Base-by-base conservation (phyloP, 2,113 vertebrate species). In the Tetraodon nigroviridis region DNA sequence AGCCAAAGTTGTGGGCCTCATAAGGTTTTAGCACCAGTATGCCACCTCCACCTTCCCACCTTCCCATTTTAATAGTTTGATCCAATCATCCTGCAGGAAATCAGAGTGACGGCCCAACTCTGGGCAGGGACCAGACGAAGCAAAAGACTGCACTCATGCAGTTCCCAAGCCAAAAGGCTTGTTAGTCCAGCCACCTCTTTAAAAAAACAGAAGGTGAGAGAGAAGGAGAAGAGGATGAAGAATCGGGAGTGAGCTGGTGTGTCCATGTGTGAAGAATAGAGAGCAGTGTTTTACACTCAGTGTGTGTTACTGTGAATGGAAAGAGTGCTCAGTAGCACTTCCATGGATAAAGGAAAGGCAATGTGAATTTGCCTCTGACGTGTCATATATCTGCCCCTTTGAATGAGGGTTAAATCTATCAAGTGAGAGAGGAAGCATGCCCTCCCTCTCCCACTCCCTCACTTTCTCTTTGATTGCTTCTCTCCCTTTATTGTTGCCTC, bases 361-460 rank as follows among this genome's bases (percentile, higher is more conserved):
- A 79, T 64, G 62, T 1, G 41, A 73, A 75, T 78, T 62, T 67
- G 54, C 64, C 76, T 78, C 71, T 75, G 64, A 52, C 74, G 82
- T 79, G 74, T 85, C 79, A 76, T 67, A 67, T 76, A 68, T 71
- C 74, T 71, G 75, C 82, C 82, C 75, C 58, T 81, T 75, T 52
- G 60, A 77, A 86, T 88, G 69, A 84, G 81, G 66, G 57, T 75
- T 75, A 81, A 87, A 89, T 87, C 76, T 73, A 86, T 88, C 80
- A 85, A 69, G 15, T 76, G 66, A 49, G 76, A 73, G 71, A 62
- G 57, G 41, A 55, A 44, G 58, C 61, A 13, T 11, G 55, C 65
- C 21, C 60, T 41, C 18, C 55, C 55, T 47, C 13, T 12, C 58
- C n/a, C n/a, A n/a, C n/a, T 17, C 22, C 16, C 55, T 51, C 62